Evolutionary conservation across 2,113 vertebrate species (phyloP), one percentile per base, ranked within the genome.

Genomic region (Brevimyrus niger): DNA sequence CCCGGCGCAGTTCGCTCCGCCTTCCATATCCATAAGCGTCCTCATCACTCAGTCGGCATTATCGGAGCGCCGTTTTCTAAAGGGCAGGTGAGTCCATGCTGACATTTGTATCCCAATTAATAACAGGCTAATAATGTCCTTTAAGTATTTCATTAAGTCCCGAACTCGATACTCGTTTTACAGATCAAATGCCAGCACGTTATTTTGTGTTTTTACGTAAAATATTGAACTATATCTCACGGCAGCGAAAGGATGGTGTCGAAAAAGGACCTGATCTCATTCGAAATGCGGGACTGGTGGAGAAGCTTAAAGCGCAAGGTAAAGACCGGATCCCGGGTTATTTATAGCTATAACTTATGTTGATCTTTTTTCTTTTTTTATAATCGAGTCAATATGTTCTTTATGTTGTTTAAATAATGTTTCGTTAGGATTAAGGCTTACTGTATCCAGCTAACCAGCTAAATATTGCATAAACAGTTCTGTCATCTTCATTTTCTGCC

Each of bases 1-100:
- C 87, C 76, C 31, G 50, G 89, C 61, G 89, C 10, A 19, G 85
- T 93, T 88, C 87, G 19, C 89, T 88, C 84, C 85, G 90, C 89
- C 89, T 82, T 89, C 7, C 27, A 65, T 1, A 46, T 87, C 9
- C 13, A 38, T 50, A 61, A 8, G 38, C 90, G 90, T 15, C 82
- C 27, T 89, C 90, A 91, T 27, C 86, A 87, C 69, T 84, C 92
- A 7, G 90, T 93, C 84, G 96, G 96, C 1, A 92, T 96, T 27
- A 91, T 96, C 4, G 96, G 95, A 35, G 96, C 94, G 0, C 95
- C 96, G 53, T 96, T 96, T 90, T 93, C 90, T 11, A 94, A 92
- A 80, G 96, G 95, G 90, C 96, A 96, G 94, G 96, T 96, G 46
- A 86, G 83, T 50, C 21, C 15, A 6, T 5, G 44, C 44, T 86